phyloP scores from a whole-genome alignment of 2,888 invertebrate genomes.

The Xestia c-nigrum region DNA sequence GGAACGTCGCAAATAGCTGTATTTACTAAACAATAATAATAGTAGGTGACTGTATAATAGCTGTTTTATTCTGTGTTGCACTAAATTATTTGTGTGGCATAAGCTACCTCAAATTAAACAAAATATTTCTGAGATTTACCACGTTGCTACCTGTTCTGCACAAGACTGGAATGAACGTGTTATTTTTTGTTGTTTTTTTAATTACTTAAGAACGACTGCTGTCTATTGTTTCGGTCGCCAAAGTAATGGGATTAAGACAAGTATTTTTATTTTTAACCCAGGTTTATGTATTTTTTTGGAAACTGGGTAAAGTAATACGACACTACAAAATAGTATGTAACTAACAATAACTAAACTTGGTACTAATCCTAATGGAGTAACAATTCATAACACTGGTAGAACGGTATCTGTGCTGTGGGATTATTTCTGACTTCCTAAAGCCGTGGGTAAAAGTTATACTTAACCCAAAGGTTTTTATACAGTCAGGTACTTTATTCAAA shows the following conservation, averaged over 20 bases:
- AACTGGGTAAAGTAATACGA: background rate
- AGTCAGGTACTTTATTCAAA: background rate
- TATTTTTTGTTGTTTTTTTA: background rate
- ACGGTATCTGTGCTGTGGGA: background rate
- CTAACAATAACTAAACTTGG: background rate
- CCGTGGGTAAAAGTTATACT: background rate
- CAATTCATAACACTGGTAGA: background rate
- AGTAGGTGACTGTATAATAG: too few species aligned
- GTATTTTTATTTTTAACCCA: background rate
- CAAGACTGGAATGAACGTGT: background rate
- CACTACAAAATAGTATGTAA: background rate
- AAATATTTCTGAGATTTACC: too few species aligned
- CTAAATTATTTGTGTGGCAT: background rate
- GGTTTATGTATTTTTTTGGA: conserved; percentile 5
- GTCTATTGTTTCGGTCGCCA: background rate
- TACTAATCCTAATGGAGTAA: background rate
- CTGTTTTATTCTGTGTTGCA: too few species aligned
- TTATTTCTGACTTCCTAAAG: background rate
- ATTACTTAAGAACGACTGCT: too few species aligned
- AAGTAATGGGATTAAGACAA: conserved; percentile 38
- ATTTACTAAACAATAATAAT: too few species aligned
- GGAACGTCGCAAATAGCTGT: too few species aligned
- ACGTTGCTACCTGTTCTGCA: background rate
- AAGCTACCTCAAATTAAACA: background rate
- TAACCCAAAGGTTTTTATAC: too few species aligned